These are phyloP conservation scores for Lophius piscatorius DNA, from an alignment of 2,113 vertebrate species.

Conservation along the genomic window DNA sequence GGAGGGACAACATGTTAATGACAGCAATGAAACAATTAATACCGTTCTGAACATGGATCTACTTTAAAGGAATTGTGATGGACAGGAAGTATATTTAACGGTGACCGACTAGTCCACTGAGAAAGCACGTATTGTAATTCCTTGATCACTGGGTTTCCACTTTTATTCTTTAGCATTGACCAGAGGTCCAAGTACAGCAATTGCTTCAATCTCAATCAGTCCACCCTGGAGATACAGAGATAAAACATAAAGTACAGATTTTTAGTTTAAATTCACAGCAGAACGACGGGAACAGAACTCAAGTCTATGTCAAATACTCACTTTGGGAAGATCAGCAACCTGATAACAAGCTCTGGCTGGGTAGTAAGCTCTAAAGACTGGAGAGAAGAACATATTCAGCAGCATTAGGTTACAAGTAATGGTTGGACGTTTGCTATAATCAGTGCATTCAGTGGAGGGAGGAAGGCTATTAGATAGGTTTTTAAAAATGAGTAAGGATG, in stretches of 20 bases:
- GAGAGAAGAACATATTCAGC: constrained; percentile 6
- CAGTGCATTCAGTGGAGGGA: too few relatives aligned
- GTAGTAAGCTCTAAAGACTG: constrained; percentile 79
- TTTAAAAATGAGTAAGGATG: too few relatives aligned
- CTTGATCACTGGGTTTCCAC: background rate
- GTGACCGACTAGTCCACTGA: too few relatives aligned
- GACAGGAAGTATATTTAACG: too few relatives aligned
- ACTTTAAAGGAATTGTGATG: too few relatives aligned
- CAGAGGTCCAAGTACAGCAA: constrained; percentile 77
- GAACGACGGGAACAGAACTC: background rate
- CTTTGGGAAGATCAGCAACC: constrained; percentile 78
- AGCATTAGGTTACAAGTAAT: background rate
- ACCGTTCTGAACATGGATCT: too few relatives aligned
- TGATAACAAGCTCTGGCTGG: constrained; percentile 84
- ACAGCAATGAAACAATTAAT: background rate
- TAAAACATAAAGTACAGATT: background rate
- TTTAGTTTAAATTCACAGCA: background rate
- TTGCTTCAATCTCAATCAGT: constrained; percentile 82
- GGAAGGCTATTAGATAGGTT: too few relatives aligned
- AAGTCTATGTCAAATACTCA: constrained; percentile 50
- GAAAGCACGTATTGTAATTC: too few relatives aligned
- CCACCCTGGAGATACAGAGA: constrained; percentile 64
- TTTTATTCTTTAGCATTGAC: constrained; percentile 28
- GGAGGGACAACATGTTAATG: too few relatives aligned
- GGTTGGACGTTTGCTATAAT: too few relatives aligned